Evolutionary conservation across 2,888 invertebrate genomes (phyloP).

Genomic region (Tuta absoluta): DNA sequence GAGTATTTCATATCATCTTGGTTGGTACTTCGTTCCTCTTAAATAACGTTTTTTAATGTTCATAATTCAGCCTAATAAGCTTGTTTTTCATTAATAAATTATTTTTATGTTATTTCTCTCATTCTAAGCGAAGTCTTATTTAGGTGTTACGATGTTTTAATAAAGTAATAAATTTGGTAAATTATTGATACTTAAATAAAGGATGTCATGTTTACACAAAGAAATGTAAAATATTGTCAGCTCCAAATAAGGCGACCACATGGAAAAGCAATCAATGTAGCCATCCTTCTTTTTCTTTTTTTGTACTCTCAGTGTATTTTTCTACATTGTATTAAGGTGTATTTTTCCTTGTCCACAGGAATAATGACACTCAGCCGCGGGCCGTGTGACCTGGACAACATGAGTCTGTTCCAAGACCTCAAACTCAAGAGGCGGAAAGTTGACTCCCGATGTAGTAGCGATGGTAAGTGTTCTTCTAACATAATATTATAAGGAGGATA

Average conservation of each 20-base stretch:
- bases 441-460: slow-evolving; percentile 97
- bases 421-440: slow-evolving; percentile 98
- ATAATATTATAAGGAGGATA: no score
- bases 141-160: slow-evolving; percentile 6
- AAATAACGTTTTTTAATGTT: background rate
- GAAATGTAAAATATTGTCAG: background rate
- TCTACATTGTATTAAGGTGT: slow-evolving; percentile 22
- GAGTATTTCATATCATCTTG: background rate
- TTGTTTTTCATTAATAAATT: background rate
- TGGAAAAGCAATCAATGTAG: no score
- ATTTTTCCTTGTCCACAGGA: slow-evolving; percentile 83
- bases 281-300: no score
- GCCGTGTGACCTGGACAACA: slow-evolving; percentile 98
- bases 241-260: background rate
- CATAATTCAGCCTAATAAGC: background rate
- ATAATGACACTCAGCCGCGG: slow-evolving; percentile 99
- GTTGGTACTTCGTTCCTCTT: background rate
- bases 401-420: slow-evolving; percentile 99
- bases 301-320: no score
- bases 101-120: background rate
- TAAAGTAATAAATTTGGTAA: background rate
- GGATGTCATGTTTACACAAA: background rate
- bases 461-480: slow-evolving; percentile 84
- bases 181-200: slow-evolving; percentile 2
- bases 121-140: background rate